Evolutionary conservation across 2,113 vertebrate genomes (phyloP).

Genomic region (Calonectris borealis): DNA sequence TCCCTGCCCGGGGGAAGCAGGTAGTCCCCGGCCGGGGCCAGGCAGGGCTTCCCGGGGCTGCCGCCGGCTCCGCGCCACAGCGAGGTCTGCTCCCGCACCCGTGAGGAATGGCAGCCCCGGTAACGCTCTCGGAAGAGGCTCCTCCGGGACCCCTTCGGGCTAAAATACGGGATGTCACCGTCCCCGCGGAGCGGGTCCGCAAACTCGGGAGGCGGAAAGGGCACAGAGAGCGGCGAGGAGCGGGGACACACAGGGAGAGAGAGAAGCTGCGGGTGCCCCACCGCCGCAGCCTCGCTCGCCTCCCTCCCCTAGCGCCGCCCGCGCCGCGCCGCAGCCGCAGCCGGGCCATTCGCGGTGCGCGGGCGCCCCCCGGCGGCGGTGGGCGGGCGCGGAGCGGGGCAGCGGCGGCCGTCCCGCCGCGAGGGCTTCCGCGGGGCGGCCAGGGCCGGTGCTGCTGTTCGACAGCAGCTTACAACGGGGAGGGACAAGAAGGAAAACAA

Average conservation of each 20-base stretch:
- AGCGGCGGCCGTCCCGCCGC: no score
- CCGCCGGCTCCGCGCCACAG: background rate
- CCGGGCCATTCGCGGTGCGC: no score
- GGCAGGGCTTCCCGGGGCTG: no score
- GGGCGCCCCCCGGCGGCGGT: no score
- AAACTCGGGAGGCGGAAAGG: no score
- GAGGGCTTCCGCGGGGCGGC: no score
- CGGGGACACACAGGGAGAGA: fast-evolving
- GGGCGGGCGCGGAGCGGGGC: no score
- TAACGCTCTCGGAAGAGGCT: background rate
- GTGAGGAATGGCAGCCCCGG: background rate
- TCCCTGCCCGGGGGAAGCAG: background rate
- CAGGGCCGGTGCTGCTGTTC: background rate
- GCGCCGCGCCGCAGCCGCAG: no score
- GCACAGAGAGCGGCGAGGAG: background rate
- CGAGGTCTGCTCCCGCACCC: background rate
- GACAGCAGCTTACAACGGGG: fast-evolving
- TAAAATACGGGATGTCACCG: background rate
- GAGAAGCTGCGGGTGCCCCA: fast-evolving
- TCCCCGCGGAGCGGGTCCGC: background rate
- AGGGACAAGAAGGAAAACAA: background rate
- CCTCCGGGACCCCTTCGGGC: background rate
- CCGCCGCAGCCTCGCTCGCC: background rate
- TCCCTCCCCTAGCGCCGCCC: no score
- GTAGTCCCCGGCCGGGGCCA: background rate